Evolutionary conservation across 2,113 vertebrate species (phyloP), one percentile per base, ranked within the genome.

Genomic region (Trogon surrucura): DNA sequence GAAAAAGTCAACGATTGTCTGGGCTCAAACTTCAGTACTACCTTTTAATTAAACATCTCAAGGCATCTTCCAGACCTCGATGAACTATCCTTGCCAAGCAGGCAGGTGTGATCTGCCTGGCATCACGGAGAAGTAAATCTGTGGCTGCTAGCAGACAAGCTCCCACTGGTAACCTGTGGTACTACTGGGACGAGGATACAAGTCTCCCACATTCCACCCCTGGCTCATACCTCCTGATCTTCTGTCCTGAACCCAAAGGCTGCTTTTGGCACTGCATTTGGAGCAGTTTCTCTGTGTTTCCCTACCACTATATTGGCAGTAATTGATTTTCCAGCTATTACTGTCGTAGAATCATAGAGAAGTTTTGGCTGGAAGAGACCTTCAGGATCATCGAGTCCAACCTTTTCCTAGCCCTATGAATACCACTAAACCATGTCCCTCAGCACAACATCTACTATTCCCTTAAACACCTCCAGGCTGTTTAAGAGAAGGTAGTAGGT

Each of bases 271-370:
- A 47, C 38, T 62, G 47, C 26, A 47, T 58, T 62, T 0, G 0
- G 66, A 83, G n/a, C 47, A 44, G 73, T 75, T 62, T 30, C 19
- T 70, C 36, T 36, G 5, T 64, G 50, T 44, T 82, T 86, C 47
- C 41, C 30, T 71, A 20, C 16, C 2, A 2, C 75, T 79, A 4
- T 34, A 23, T 34, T 41, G 51, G 11, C 3, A 1, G 23, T 44
- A 70, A 88, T 23, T 79, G 77, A 67, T 83, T 88, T 94, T 85
- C 50, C 71, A 75, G 60, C 73, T 87, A 81, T 88, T 92, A 65
- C 30, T 1, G 0, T 32, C 73, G 82, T 54, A 75, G 83, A 54
- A 11, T 41, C 41, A 41, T 13, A 41, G 41, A 41, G 13, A 9
- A 41, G 41, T 41, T 41, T 41, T 41, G 41, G 41, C 41, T 41